Evolutionary conservation across 1,140 invertebrate genomes (phyloP).

Genomic region (Euura saliciscinereae): DNA sequence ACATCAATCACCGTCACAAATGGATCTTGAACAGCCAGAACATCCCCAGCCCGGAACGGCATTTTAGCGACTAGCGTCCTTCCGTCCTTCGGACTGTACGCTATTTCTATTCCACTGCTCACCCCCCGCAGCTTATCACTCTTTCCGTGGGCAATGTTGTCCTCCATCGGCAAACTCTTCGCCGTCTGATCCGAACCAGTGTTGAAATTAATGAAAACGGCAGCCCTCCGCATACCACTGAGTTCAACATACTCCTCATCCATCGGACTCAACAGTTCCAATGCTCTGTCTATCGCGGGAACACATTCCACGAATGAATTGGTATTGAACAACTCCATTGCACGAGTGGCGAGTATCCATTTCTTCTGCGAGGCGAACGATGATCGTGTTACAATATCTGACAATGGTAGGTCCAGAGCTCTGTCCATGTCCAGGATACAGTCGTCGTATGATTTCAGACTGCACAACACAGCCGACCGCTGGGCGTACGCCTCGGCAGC

Average conservation of each 20-base stretch:
- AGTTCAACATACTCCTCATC: not conserved
- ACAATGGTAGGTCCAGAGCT: not conserved
- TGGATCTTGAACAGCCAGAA: constrained; percentile 10
- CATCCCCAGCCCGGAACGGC: constrained; percentile 8
- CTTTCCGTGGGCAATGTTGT: not conserved
- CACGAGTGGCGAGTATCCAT: too few species aligned
- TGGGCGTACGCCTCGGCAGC: not conserved
- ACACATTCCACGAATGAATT: too few species aligned
- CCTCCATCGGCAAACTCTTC: not conserved
- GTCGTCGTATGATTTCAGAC: constrained; percentile 15
- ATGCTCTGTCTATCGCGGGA: too few species aligned
- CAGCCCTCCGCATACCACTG: not conserved
- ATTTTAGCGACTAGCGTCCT: not conserved
- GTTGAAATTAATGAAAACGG: not conserved
- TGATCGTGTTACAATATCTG: not conserved
- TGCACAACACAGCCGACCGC: not conserved
- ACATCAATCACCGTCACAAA: not conserved
- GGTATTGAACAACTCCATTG: too few species aligned
- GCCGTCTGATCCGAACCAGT: not conserved
- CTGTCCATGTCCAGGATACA: constrained; percentile 11
- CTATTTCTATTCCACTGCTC: not conserved
- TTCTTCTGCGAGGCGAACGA: too few species aligned
- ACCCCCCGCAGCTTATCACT: not conserved
- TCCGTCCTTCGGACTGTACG: not conserved
- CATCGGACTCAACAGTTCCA: too few species aligned